Evolutionary conservation across 2,797 vertebrate species (phyloP).

Genomic region (Anguilla obscura): DNA sequence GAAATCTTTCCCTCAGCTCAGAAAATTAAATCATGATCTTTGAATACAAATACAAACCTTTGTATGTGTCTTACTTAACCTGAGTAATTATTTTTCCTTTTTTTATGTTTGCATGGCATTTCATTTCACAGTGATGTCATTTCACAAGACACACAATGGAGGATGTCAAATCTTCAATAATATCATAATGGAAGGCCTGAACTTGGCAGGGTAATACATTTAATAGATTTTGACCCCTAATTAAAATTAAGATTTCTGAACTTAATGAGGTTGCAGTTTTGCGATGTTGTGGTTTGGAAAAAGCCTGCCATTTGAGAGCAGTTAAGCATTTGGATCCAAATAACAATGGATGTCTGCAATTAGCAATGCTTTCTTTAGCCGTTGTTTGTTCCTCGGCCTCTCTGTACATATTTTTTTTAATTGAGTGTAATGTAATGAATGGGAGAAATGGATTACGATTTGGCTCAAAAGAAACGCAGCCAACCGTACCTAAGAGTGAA

Average conservation of each 20-base stretch:
- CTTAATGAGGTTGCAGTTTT: conserved; percentile 4
- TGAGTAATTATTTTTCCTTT: background rate
- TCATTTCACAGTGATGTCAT: background rate
- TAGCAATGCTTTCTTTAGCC: background rate
- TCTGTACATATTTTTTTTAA: background rate
- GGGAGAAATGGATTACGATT: background rate
- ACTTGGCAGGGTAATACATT: background rate
- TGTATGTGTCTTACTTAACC: background rate
- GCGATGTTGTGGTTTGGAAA: background rate
- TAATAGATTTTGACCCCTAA: background rate
- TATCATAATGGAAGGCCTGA: background rate
- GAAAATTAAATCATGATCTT: background rate
- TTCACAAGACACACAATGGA: background rate
- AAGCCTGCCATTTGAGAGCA: background rate
- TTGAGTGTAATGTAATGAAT: background rate
- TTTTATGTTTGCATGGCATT: background rate
- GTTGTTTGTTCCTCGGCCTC: background rate
- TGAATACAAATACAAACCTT: background rate
- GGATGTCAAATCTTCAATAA: background rate
- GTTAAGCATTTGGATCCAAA: background rate
- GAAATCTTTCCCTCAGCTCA: background rate
- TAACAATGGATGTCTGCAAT: background rate
- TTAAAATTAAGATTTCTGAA: background rate
- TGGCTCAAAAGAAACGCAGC: background rate
- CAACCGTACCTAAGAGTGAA: background rate